Base-by-base conservation (phyloP, 2,888 invertebrate species). In the Anthophora plumipes region DNA sequence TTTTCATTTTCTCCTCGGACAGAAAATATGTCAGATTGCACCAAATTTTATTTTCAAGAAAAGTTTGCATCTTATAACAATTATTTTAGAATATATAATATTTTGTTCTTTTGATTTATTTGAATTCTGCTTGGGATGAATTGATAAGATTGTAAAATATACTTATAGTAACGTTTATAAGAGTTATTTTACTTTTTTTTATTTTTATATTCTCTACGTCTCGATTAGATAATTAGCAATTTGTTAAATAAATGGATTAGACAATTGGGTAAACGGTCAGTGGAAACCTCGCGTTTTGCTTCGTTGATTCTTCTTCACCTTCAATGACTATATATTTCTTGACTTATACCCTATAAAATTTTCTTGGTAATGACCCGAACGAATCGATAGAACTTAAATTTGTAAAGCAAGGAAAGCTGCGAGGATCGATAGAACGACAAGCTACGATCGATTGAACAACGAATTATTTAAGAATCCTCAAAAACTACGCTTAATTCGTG, bases 361-460 rank as follows among this genome's bases (percentile, higher is more conserved):
- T 55, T 64, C 81, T 84, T 80, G 83, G 82, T 86, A 89, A 89
- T 70, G 84, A 89, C 84, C 82, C 74, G 54, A 71, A 68, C 37
- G 39, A 88, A 91, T 91, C 91, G 83, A 91, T 91, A 88, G 64
- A 52, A 80, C 77, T 82, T 87, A 78, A 89, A 90, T 91, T 89
- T 71, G 85, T 89, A 82, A 90, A 84, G 70, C 79, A 73, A 74
- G 75, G 80, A 80, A 85, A 90, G 83, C 80, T 78, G 80, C n/a
- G n/a, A n/a, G n/a, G n/a, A n/a, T n/a, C n/a, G n/a, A n/a, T n/a
- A n/a, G n/a, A n/a, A n/a, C n/a, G n/a, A n/a, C n/a, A n/a, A n/a
- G n/a, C 75, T 43, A 43, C 80, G 84, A 59, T 88, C 88, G 80
- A 87, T 88, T 86, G 37, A 48, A 72, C 73, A 69, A n/a, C 57